phyloP scores from a whole-genome alignment of 2,888 invertebrate species.

The Patella depressa region DNA sequence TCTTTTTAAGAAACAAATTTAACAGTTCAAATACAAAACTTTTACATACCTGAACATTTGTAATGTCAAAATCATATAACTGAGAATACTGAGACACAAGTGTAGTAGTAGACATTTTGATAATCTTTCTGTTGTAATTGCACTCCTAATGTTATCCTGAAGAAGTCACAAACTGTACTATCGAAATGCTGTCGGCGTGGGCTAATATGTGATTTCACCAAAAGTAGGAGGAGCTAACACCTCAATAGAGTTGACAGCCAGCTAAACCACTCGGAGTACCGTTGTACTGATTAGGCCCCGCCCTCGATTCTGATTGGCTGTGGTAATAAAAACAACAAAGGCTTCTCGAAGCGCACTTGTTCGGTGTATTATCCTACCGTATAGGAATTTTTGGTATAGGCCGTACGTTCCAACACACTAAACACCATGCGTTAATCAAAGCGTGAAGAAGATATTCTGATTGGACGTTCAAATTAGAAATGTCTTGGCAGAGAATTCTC shows the following conservation, averaged over 20 bases:
- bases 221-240: background rate
- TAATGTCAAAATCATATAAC: background rate
- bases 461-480: too few relatives aligned
- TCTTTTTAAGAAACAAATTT: too few relatives aligned
- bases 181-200: background rate
- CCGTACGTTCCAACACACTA: constrained; percentile 9
- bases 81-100: background rate
- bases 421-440: too few relatives aligned
- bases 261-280: constrained; percentile 8
- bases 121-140: constrained; percentile 5
- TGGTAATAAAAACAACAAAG: background rate
- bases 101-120: background rate
- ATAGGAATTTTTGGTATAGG: background rate
- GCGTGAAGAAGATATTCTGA: too few relatives aligned
- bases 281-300: background rate
- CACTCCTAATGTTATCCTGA: background rate
- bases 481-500: too few relatives aligned
- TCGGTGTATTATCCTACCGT: background rate
- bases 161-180: constrained; percentile 11
- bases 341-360: background rate
- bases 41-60: constrained; percentile 1
- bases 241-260: background rate
- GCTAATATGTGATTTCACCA: background rate
- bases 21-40: too few relatives aligned
- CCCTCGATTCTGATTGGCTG: constrained; percentile 24